Base-by-base conservation (phyloP, 2,113 vertebrate species). In the Benitochromis conjunctus region DNA sequence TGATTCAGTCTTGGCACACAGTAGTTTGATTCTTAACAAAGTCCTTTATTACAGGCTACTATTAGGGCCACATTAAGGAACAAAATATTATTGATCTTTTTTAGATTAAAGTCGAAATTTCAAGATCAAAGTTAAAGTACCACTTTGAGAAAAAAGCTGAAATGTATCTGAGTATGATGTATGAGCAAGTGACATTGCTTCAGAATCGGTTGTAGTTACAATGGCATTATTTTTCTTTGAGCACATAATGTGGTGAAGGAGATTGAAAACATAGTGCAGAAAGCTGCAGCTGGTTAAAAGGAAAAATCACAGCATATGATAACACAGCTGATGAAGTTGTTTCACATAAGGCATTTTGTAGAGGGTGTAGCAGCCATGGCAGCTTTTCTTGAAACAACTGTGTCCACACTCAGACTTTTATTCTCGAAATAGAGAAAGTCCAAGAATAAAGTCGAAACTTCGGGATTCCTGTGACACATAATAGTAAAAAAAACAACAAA, bases 11-110 rank as follows among this genome's bases (percentile, higher is more conserved):
- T 54, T 26, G 57, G 77, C 74, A 24, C 66, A 74, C 58, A 81
- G 29, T 48, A 89, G 64, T 78, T 86, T 80, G 34, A 38, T 14
- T 86, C 74, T 53, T 77, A 89, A 92, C 87, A 56, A 88, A 86
- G 87, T 80, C 58, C 29, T 82, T 90, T 51, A 88, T 86, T 31
- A 43, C 3, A 0, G 81, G 41, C 24, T 89, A 38, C 62, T 66
- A 21, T 38, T 66, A 66, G 34, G n/a, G 6, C 34, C 34, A 38
- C 60, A 64, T 38, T 64, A 38, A 29, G 60, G 19, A 0, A 21
- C 38, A 2, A 21, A 21, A 64, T 64, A 64, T 64, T 38, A 64
- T 64, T 64, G 60, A 64, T 64, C 34, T 38, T 21, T 64, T 64
- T 64, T 64, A 62, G 58, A 62, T 11, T 62, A 38, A 38, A 21